Evolutionary conservation across 2,113 vertebrate genomes (phyloP).

Genomic region (Petroica traversi): DNA sequence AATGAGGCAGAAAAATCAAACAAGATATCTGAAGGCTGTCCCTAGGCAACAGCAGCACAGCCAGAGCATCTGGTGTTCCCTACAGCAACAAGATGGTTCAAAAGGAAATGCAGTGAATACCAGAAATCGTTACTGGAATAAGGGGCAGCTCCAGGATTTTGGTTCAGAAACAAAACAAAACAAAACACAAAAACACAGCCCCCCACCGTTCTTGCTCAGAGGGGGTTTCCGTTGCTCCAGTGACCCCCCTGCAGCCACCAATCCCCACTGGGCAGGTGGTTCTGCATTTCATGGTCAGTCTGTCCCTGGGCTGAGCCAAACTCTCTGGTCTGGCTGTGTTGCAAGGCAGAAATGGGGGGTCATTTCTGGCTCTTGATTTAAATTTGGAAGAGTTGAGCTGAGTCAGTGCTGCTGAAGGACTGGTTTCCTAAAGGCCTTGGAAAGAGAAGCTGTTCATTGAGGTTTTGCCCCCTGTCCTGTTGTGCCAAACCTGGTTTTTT

Average conservation of each 20-base stretch:
- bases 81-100: not conserved
- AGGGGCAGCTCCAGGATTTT: not conserved
- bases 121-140: not conserved
- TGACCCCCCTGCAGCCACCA: not conserved
- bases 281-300: not conserved
- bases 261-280: not conserved
- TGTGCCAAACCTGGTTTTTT: not conserved
- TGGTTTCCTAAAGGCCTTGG: not conserved
- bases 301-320: not conserved
- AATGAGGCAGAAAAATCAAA: not conserved
- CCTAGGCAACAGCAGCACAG: not conserved
- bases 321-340: not conserved
- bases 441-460: not conserved
- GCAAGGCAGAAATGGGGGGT: not conserved
- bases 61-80: not conserved
- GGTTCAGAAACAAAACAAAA: not conserved
- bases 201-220: not conserved
- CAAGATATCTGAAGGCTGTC: not conserved
- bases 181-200: fast-evolving
- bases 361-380: not conserved
- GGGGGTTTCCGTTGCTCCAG: not conserved
- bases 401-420: not conserved
- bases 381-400: not conserved
- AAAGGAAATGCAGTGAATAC: not conserved
- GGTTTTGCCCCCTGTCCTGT: not conserved